These are phyloP conservation scores for Apeira syringaria DNA, from an alignment of 2,888 invertebrate species.

Conservation along the genomic window DNA sequence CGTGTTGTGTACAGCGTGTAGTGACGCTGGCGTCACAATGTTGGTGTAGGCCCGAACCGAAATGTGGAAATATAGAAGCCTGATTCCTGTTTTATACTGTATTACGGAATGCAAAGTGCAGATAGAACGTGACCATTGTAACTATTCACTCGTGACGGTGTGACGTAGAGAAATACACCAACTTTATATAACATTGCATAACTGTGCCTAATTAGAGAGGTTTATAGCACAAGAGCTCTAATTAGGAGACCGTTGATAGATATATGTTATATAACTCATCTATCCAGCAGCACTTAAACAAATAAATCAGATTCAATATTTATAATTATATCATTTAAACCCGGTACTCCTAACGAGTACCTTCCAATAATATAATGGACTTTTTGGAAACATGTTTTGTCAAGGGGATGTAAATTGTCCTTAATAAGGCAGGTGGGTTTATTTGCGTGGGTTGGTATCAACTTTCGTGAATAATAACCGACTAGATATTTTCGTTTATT, in stretches of 20 bases:
- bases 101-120: background rate
- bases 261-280: background rate
- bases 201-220: background rate
- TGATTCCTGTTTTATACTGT: slow-evolving; percentile 2
- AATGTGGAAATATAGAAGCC: slow-evolving; percentile 16
- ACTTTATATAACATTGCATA: slow-evolving; percentile 3
- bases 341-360: too few relatives aligned
- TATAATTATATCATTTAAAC: too few relatives aligned
- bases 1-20: background rate
- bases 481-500: slow-evolving; percentile 11
- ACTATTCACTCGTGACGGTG: slow-evolving; percentile 8
- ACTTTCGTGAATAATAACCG: slow-evolving; percentile 4
- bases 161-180: slow-evolving; percentile 15
- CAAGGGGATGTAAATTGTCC: background rate
- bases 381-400: too few relatives aligned
- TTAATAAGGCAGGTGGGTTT: background rate
- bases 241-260: slow-evolving; percentile 16
- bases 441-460: slow-evolving; percentile 13
- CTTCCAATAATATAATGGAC: too few relatives aligned
- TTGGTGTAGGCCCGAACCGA: slow-evolving; percentile 16
- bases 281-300: background rate
- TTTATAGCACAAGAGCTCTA: slow-evolving; percentile 17
- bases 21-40: slow-evolving; percentile 1
- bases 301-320: background rate
- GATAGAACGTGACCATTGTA: background rate